Base-by-base conservation (phyloP, 2,888 invertebrate genomes). In the Nymphalis c-album region DNA sequence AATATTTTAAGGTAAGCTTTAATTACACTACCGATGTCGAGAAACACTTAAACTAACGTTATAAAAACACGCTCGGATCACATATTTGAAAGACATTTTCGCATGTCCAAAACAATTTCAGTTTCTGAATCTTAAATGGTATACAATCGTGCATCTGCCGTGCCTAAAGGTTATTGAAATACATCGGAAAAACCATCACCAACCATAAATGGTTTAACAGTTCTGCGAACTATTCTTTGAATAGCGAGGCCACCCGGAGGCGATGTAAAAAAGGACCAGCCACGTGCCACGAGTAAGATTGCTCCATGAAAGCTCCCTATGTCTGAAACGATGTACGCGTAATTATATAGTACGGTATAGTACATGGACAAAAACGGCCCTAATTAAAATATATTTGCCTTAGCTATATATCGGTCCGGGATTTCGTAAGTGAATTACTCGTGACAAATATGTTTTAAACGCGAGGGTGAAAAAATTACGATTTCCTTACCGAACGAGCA, bases 201-300 rank as follows among this genome's bases (percentile, higher is more conserved):
- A 4, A 13, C 45, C 45, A 31, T 51, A 20, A 45, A 48, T 4
- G 46, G 45, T n/a, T 50, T 60, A 17, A 18, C 68, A 59, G 10
- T 55, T 83, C 76, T 65, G 55, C 47, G 18, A 60, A 35, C 17
- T 80, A 63, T 26, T 85, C 85, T 85, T 75, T 84, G 84, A 4
- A 67, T 63, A 72, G 65, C 77, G 78, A 78, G 80, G 74, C 78
- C 73, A 76, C 83, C 85, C 81, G 78, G 78, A 80, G 82, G 87
- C 83, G 76, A 78, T 80, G 85, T 84, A 86, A 88, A 87, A 86
- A 88, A 87, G 87, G 84, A 83, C 84, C 10, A 82, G 80, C 81
- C 84, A 84, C 84, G 87, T 84, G 85, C 78, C 83, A 84, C 85
- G 83, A 79, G 83, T 83, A 88, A 89, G 88, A 89, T 88, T 87